phyloP scores from a whole-genome alignment of 2,797 vertebrate genomes.

The Strix occidentalis region DNA sequence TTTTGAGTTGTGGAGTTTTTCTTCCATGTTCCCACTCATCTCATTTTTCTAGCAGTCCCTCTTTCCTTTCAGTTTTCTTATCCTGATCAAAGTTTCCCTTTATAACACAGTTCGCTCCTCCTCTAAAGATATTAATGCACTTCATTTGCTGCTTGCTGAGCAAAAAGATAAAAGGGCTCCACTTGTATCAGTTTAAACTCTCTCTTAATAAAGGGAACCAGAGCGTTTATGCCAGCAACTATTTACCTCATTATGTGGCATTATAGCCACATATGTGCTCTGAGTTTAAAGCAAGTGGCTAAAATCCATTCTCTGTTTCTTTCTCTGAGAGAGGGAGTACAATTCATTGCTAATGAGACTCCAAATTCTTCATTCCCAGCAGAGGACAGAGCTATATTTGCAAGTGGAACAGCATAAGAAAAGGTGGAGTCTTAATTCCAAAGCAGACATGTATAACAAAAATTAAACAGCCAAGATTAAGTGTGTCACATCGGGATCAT shows the following conservation, averaged over 20 bases:
- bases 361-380: not conserved
- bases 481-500: rapidly evolving
- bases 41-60: not conserved
- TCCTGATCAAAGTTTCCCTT: not conserved
- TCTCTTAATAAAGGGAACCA: not conserved
- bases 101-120: not conserved
- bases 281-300: not conserved
- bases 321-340: not conserved
- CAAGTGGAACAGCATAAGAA: not conserved
- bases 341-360: not conserved
- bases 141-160: not conserved
- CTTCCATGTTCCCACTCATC: not conserved
- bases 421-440: not conserved
- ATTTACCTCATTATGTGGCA: not conserved
- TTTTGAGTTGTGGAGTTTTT: not conserved
- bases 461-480: not conserved
- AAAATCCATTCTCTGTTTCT: not conserved
- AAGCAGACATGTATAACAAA: not conserved
- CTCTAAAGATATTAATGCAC: not conserved
- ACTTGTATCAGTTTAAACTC: not conserved
- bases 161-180: not conserved
- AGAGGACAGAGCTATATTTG: not conserved
- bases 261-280: not conserved
- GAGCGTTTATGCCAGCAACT: not conserved
- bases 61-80: not conserved